These are phyloP conservation scores for Bruchidius siliquastri DNA, from an alignment of 2,888 invertebrate species.

Conservation along the genomic window DNA sequence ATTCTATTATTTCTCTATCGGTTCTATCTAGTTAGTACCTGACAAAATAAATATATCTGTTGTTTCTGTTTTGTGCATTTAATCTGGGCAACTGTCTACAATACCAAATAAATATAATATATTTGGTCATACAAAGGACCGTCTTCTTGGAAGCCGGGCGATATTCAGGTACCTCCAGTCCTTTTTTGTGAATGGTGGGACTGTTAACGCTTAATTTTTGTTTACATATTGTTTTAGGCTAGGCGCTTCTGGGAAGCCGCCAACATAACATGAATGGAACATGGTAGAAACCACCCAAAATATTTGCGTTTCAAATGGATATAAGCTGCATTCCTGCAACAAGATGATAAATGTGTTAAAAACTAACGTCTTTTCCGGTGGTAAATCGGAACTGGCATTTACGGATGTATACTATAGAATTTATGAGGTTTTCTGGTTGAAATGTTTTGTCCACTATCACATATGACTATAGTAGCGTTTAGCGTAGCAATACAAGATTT, in stretches of 20 bases:
- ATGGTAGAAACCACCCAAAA: not conserved
- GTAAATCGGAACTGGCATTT: too few relatives aligned
- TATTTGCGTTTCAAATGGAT: not conserved
- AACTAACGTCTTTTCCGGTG: not conserved
- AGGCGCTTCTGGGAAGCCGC: not conserved
- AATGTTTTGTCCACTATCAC: too few relatives aligned
- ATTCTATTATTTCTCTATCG: too few relatives aligned
- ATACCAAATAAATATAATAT: constrained; percentile 20
- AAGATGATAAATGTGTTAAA: not conserved
- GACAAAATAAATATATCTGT: not conserved
- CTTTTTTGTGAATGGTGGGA: constrained; percentile 20
- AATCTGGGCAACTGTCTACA: not conserved
- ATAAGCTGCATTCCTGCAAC: not conserved
- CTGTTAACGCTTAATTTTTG: constrained; percentile 19
- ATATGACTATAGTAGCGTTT: too few relatives aligned
- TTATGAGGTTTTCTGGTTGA: too few relatives aligned
- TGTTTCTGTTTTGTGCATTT: not conserved
- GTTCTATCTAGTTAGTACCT: too few relatives aligned
- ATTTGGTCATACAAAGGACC: constrained; percentile 13
- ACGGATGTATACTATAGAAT: too few relatives aligned
- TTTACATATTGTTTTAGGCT: constrained; percentile 20
- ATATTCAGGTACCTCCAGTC: constrained; percentile 23
- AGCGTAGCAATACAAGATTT: too few relatives aligned
- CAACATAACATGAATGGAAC: not conserved
- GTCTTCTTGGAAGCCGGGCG: constrained; percentile 21